Evolutionary conservation across 2,888 invertebrate species (phyloP), one percentile per base, ranked within the genome.

Genomic region (Brenthis hecate): DNA sequence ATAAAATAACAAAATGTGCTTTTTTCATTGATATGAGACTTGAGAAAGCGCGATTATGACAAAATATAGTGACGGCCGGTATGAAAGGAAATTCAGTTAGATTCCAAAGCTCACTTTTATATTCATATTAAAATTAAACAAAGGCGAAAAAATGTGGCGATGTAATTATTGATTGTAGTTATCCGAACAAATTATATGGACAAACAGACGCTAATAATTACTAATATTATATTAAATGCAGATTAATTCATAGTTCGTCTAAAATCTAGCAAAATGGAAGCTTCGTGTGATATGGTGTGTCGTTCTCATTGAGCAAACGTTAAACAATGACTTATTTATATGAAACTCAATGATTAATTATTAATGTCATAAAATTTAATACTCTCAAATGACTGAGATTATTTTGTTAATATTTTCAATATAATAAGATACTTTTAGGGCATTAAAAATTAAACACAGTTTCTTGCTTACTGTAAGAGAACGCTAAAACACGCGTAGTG

Each of bases 231-330:
- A 47, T 73, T 71, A 72, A 69, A 69, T 69, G 71, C 67, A 61
- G 63, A 57, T 66, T 71, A 69, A 63, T 69, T 70, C 65, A 71
- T 57, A 66, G 69, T 64, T 74, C 28, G 72, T 75, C 76, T 81
- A 80, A 73, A 70, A 72, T 76, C 80, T 81, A 84, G 73, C 78
- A 82, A 83, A 83, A 83, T 85, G 85, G 85, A 84, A 85, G 83
- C 81, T 74, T 63, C 73, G 74, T 73, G 75, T 83, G 85, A 85
- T 86, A 86, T 86, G 85, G 78, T 81, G 80, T 81, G 72, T 73
- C 55, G 75, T 79, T 78, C 72, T 75, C 72, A 79, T 85, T 86
- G 86, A 86, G 86, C 85, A 86, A 85, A 68, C 56, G 55, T 67
- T 56, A 32, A 54, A 60, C 36, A 60, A 62, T 48, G 68, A 43